These are phyloP conservation scores for Fratercula arctica DNA, from an alignment of 2,797 vertebrate species.

Conservation along the genomic window DNA sequence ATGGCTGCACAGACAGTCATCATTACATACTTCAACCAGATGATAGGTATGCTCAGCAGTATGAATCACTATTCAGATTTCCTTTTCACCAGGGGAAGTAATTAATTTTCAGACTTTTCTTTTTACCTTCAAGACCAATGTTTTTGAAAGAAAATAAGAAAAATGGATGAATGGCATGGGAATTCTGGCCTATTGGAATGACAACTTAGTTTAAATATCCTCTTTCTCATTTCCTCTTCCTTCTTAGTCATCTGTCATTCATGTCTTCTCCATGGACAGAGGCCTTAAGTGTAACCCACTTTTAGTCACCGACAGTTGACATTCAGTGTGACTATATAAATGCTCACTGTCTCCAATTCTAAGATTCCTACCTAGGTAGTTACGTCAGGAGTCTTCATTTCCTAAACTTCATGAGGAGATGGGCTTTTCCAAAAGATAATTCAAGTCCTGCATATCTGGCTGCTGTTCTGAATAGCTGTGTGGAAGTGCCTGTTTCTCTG, in stretches of 20 bases:
- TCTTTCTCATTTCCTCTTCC: not conserved
- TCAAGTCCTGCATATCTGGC: not conserved
- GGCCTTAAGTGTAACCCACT: not conserved
- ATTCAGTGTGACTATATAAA: not conserved
- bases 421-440: not conserved
- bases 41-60: not conserved
- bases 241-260: not conserved
- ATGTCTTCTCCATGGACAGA: not conserved
- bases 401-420: not conserved
- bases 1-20: slow-evolving; percentile 4
- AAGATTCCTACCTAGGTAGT: not conserved
- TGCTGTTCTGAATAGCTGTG: not conserved
- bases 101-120: not conserved
- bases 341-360: not conserved
- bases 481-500: not conserved
- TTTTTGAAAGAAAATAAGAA: not conserved
- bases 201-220: not conserved
- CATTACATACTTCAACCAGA: not conserved
- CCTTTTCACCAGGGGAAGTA: not conserved
- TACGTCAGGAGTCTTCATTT: not conserved
- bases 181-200: not conserved
- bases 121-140: not conserved
- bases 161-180: not conserved
- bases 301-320: not conserved
- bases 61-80: slow-evolving; percentile 2